Percentiles rank a stretch among this genome's conserved stretches.
Evolutionary conservation across 2,888 invertebrate species (phyloP).

Genomic region (Drosophila anceps): DNA sequence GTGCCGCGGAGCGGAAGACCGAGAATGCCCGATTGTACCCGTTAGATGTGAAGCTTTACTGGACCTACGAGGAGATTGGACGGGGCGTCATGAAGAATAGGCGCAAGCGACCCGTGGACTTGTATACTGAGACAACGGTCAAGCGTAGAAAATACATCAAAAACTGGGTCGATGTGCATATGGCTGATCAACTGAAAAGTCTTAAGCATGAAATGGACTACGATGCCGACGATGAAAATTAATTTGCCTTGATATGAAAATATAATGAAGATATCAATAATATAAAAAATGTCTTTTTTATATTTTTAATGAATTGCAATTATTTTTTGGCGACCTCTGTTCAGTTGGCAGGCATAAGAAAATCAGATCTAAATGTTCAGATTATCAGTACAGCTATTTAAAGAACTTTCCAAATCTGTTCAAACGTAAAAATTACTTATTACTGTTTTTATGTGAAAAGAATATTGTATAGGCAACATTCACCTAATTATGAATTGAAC

Average conservation of each 20-base stretch:
- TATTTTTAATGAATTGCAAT: background rate
- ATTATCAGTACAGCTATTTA: too few relatives aligned
- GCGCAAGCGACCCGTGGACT: slow-evolving; percentile 10
- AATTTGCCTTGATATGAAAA: background rate
- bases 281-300: background rate
- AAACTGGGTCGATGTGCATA: background rate
- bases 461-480: too few relatives aligned
- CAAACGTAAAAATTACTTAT: too few relatives aligned
- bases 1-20: background rate
- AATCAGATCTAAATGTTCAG: too few relatives aligned
- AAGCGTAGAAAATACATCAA: slow-evolving; percentile 12
- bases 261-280: too few relatives aligned
- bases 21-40: slow-evolving; percentile 9
- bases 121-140: background rate
- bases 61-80: slow-evolving; percentile 1
- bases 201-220: slow-evolving; percentile 18
- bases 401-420: too few relatives aligned
- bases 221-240: slow-evolving; percentile 35
- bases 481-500: too few relatives aligned
- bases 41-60: slow-evolving; percentile 3
- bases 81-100: background rate
- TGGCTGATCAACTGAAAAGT: accelerated
- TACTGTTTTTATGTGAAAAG: too few relatives aligned
- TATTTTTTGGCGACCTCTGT: background rate
- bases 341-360: too few relatives aligned